Base-by-base conservation (phyloP, 1,140 invertebrate species). In the Aradophagus sp. region DNA sequence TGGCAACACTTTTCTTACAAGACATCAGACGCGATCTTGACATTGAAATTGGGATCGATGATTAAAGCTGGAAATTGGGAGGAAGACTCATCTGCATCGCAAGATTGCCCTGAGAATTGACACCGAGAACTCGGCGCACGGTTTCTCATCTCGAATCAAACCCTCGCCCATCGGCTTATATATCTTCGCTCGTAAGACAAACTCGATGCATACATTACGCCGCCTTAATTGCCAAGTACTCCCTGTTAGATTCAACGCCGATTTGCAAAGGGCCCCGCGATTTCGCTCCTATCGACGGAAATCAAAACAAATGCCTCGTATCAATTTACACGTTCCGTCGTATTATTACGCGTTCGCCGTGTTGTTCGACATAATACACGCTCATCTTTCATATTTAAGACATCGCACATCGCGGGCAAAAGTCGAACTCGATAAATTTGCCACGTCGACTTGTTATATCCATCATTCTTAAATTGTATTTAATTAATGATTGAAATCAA, bases 71-170 rank as follows among this genome's bases (percentile, higher is more conserved):
- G 48, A 38, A n/a, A 27, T 29, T 16, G 45, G 39, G 35, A 47
- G 27, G 31, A 31, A 41, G 1, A 15, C 82, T 85, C 83, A 84
- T 85, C 82, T 84, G 78, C 82, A 85, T 85, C 73, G 66, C 76
- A 73, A 85, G 82, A 84, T 85, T 85, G 83, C 80, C 83, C 78
- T 80, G 83, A 84, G 83, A 84, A 84, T 85, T 84, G 83, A 85
- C 82, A 80, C 72, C 35, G 69, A 74, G 73, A 70, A 76, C 71
- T 80, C 78, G 20, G 68, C 66, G 56, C 69, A 70, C 59, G 48
- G 55, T 59, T 76, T 69, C 79, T 78, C 78, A 69, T 79, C 76
- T 78, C 61, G 65, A 80, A 80, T 78, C 74, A 78, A 78, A 79
- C 76, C 76, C 79, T 77, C 73, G 74, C 31, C 76, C 74, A 68